These are phyloP conservation scores for Luehdorfia chinensis DNA, from an alignment of 1,140 invertebrate genomes.

Conservation along the genomic window DNA sequence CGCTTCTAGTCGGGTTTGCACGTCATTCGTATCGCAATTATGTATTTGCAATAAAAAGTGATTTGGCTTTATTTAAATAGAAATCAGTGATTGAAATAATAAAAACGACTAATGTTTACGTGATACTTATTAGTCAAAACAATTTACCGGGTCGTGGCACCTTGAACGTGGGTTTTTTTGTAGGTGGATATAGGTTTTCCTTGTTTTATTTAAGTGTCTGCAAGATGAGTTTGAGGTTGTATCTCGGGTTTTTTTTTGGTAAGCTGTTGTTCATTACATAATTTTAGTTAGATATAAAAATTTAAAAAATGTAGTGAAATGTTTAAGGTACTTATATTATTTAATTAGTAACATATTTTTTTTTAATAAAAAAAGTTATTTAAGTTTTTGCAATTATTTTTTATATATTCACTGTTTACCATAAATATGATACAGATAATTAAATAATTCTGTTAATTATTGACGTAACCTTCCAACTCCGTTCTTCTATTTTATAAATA, in stretches of 20 bases:
- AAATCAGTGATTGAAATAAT: background rate
- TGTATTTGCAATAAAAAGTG: background rate
- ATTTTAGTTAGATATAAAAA: no score
- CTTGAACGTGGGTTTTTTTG: conserved; percentile 15
- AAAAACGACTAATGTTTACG: background rate
- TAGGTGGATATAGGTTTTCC: conserved; percentile 26
- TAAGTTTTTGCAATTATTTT: no score
- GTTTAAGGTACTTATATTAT: no score
- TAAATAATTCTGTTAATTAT: no score
- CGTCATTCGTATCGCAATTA: background rate
- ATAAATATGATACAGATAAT: no score
- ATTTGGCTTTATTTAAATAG: background rate
- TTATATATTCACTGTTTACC: no score
- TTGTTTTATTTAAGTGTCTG: conserved; percentile 25
- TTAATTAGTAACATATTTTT: no score
- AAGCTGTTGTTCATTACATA: conserved; percentile 18
- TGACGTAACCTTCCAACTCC: no score
- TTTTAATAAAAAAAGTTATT: no score
- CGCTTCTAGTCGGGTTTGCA: background rate
- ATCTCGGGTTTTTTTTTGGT: conserved; percentile 31
- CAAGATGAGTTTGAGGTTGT: conserved; percentile 34
- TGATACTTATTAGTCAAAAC: background rate
- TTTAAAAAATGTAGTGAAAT: no score
- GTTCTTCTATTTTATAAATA: no score
- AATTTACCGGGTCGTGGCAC: conserved; percentile 1